These are phyloP conservation scores for Andrena chrysosceles DNA, from an alignment of 2,888 invertebrate species.

Conservation along the genomic window DNA sequence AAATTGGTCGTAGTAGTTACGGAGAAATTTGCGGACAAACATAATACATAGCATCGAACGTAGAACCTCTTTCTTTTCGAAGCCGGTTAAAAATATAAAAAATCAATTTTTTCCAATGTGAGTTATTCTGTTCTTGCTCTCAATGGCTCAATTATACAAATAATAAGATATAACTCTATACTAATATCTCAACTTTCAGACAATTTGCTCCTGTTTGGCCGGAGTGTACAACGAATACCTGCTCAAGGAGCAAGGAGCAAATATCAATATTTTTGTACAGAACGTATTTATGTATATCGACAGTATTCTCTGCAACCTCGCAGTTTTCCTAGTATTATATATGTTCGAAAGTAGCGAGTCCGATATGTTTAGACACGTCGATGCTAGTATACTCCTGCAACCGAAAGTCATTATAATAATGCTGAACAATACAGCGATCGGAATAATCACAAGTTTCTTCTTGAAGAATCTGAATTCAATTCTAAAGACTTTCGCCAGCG, in stretches of 20 bases:
- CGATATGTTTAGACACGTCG: slow-evolving; percentile 87
- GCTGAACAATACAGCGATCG: slow-evolving; percentile 95
- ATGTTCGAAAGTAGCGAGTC: slow-evolving; percentile 88
- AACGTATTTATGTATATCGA: slow-evolving; percentile 98
- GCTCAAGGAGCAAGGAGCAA: slow-evolving; percentile 93
- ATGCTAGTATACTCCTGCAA: slow-evolving; percentile 86
- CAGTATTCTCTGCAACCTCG: slow-evolving; percentile 96
- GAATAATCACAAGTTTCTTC: slow-evolving; percentile 97
- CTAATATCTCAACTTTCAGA: slow-evolving; percentile 86
- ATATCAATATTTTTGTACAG: slow-evolving; percentile 95
- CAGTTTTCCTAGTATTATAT: slow-evolving; percentile 87
- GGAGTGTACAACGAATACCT: slow-evolving; percentile 98
- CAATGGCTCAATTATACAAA: background rate
- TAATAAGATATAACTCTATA: background rate
- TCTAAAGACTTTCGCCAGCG: slow-evolving; percentile 97
- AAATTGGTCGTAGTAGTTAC: too few species aligned
- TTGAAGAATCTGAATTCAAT: slow-evolving; percentile 97
- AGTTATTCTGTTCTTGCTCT: too few species aligned
- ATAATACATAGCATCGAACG: too few species aligned
- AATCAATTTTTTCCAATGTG: too few species aligned
- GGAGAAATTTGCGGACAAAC: too few species aligned
- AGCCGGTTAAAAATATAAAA: too few species aligned
- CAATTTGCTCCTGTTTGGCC: slow-evolving; percentile 96
- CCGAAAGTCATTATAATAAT: slow-evolving; percentile 92
- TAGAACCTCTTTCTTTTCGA: too few species aligned